Evolutionary conservation across 2,113 vertebrate species (phyloP), one percentile per base, ranked within the genome.

Genomic region (Nothobranchius kuhntae): DNA sequence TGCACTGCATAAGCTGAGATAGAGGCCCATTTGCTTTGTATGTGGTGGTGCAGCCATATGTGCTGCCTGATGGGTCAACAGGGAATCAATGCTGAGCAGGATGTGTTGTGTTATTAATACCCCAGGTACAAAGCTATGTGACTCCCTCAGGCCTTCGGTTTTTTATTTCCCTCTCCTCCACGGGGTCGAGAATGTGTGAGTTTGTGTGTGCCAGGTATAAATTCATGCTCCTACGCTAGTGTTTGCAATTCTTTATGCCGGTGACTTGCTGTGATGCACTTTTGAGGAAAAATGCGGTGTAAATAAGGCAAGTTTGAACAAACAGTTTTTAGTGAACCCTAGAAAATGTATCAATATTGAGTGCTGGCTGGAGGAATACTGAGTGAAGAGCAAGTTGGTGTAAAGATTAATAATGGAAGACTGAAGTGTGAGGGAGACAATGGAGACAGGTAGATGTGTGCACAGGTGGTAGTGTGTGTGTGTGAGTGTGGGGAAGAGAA

Each of bases 381-480:
- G 56, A 64, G 61, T 48, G 65, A 68, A 74, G 63, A 68, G 77
- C 66, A 68, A 74, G 53, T 61, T 58, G 71, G 74, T 83, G 78
- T 84, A 77, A 73, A 79, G 75, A 86, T 90, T 80, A 89, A 89
- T 89, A 89, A 89, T 86, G 80, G 82, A 88, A 68, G 57, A 74
- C 65, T 72, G 72, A 85, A 70, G 84, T 82, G 79, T 84, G 72
- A 78, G 36, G 63, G 57, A 67, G 63, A 48, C 53, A 73, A 52
- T 47, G 35, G 46, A 67, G 45, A 58, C 26, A 36, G 58, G 54
- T 65, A 42, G 54, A 68, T 54, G 48, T 53, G 59, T 38, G 13
- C n/a, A 26, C 52, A 71, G 71, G 69, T 73, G 63, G 52, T 40
- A 30, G 30, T 30, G 30, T 30, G 58, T n/a, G 13, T 51, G 10